phyloP scores from a whole-genome alignment of 2,888 invertebrate species.

The Drosophila meridiana region DNA sequence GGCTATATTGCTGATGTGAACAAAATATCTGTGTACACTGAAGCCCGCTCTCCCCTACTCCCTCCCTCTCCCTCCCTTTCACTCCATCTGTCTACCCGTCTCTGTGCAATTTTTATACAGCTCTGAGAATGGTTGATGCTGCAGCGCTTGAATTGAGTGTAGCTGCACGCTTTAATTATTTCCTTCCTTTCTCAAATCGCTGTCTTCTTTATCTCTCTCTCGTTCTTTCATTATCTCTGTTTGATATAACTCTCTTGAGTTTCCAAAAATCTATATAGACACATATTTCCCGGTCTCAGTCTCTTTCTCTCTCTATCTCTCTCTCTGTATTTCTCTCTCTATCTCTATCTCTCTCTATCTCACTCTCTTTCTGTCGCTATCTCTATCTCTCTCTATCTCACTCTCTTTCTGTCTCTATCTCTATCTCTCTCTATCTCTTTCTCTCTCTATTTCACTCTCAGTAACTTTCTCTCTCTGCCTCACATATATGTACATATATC shows the following conservation, averaged over 20 bases:
- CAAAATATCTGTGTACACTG: neutral
- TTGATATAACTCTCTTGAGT: no score
- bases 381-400: neutral
- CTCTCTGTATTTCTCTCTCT: neutral
- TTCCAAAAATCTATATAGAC: no score
- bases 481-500: no score
- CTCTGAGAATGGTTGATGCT: neutral
- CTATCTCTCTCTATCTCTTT: neutral
- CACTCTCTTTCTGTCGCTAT: neutral
- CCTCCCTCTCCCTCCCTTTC: no score
- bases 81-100: neutral
- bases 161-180: neutral
- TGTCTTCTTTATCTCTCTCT: neutral
- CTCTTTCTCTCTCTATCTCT: neutral
- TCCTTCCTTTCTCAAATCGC: neutral
- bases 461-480: neutral
- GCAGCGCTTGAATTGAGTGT: neutral
- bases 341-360: neutral
- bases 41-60: neutral
- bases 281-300: neutral
- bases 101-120: neutral
- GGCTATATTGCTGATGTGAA: constrained; percentile 7
- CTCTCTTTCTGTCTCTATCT: no score
- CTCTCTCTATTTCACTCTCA: neutral
- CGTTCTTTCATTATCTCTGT: neutral